Evolutionary conservation across 1,140 invertebrate species (phyloP).

Genomic region (Caenorhabditis elegans): DNA sequence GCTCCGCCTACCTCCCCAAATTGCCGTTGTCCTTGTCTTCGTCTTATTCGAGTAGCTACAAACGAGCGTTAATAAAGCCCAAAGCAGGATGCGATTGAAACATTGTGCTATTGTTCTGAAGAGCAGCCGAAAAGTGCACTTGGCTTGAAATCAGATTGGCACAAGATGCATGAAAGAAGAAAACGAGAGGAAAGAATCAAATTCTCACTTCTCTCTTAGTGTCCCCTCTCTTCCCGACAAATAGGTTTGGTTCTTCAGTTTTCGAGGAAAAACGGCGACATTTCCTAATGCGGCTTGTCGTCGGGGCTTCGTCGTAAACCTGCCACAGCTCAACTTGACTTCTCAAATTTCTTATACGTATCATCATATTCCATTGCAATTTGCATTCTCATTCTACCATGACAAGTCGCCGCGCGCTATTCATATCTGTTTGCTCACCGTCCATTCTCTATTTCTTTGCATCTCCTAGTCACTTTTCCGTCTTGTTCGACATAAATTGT

Average conservation of each 20-base stretch:
- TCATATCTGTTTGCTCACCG: conserved; percentile 4
- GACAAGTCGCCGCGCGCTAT: neutral
- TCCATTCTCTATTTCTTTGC: neutral
- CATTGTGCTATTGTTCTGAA: conserved; percentile 25
- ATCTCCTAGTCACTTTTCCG: neutral
- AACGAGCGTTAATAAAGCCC: neutral
- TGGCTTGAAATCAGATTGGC: conserved; percentile 29
- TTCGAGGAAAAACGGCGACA: neutral
- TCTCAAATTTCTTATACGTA: conserved; percentile 12
- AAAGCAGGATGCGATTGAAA: neutral
- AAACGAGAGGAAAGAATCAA: conserved; percentile 2
- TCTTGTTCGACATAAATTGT: neutral
- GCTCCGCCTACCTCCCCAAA: neutral
- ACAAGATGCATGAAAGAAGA: neutral
- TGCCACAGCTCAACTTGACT: neutral
- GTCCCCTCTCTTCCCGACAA: no score
- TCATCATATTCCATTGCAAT: conserved; percentile 1
- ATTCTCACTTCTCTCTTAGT: neutral
- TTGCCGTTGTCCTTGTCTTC: neutral
- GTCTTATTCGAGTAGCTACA: neutral
- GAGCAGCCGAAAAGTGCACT: conserved; percentile 22
- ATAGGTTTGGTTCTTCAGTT: neutral
- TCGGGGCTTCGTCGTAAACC: neutral
- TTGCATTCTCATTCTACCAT: conserved; percentile 24
- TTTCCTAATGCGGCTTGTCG: neutral